A percentile compares a stretch with the other conserved stretches of the same genome.
Evolutionary conservation across 2,888 invertebrate genomes (phyloP).

Genomic region (Tromatobia lineatoria): DNA sequence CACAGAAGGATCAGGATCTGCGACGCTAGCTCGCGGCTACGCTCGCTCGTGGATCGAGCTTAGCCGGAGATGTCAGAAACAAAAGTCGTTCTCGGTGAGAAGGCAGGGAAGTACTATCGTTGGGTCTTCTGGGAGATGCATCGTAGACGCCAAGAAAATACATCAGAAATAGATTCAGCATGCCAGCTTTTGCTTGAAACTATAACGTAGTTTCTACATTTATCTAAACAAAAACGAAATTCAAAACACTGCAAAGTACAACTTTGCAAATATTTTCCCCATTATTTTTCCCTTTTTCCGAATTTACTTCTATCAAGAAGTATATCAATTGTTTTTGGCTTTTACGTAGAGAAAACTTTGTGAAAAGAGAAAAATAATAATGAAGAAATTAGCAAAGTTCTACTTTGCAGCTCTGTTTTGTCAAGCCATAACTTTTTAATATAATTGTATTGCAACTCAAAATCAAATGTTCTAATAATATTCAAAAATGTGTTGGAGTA

Average conservation of each 20-base stretch:
- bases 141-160: conserved; percentile 34
- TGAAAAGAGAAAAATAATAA: neutral
- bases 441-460: no score
- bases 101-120: conserved; percentile 77
- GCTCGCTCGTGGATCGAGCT: conserved; percentile 54
- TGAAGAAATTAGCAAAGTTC: neutral
- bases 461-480: no score
- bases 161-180: conserved; percentile 9
- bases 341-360: neutral
- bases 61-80: conserved; percentile 76
- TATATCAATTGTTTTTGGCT: no score
- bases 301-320: no score
- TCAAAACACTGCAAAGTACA: no score
- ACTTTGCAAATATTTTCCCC: no score
- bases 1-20: conserved; percentile 30
- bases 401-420: no score
- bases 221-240: no score
- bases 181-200: neutral
- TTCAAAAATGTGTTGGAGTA: no score
- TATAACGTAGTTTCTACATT: neutral
- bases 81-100: conserved; percentile 78
- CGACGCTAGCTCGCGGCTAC: conserved; percentile 19
- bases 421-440: no score
- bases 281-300: no score
- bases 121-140: conserved; percentile 50